Base-by-base conservation (phyloP, 2,797 vertebrate species). In the Cossypha heuglini region DNA sequence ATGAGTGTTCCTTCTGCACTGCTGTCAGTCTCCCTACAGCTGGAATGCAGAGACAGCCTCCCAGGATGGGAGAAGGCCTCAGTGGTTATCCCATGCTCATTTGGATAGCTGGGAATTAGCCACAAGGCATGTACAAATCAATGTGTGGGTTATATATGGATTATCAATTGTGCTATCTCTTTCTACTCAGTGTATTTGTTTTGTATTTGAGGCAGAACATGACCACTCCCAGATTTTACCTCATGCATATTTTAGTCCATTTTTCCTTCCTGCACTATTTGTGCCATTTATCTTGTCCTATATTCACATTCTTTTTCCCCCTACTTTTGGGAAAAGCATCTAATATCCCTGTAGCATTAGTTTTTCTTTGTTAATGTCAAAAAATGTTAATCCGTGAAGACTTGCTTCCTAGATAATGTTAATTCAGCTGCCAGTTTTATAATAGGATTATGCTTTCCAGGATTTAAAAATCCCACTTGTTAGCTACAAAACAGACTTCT, bases 361-460 rank as follows among this genome's bases (percentile, higher is more conserved):
- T 94, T 97, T 97, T 97, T 97, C 97, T 97, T 97, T 98, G 97
- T 97, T 97, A 96, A 95, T 94, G 93, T 97, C 91, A 94, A 97
- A 97, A 97, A 96, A 93, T 90, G 93, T 93, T 98, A 98, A 98
- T 98, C 97, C 96, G 86, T 94, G 96, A 97, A 97, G 95, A 97
- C 96, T 97, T 94, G 96, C 96, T 97, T 97, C 93, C 96, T 92
- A 95, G 95, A 96, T 97, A 97, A 98, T 96, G 96, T 97, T 98
- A 98, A 98, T 97, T 98, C 97, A 97, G 96, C 97, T 97, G 97
- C 96, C 96, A 97, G 96, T 97, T 97, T 98, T 95, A 97, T 98
- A 98, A 98, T 97, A 98, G 97, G 98, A 98, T 98, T 98, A 98
- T 94, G 94, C 97, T 98, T 98, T 97, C 97, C 97, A 97, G 97